A percentile compares a stretch with the other conserved stretches of the same genome.
Conservation (phyloP, 1,140 invertebrate species). For the Hesperophylax magnus region DNA sequence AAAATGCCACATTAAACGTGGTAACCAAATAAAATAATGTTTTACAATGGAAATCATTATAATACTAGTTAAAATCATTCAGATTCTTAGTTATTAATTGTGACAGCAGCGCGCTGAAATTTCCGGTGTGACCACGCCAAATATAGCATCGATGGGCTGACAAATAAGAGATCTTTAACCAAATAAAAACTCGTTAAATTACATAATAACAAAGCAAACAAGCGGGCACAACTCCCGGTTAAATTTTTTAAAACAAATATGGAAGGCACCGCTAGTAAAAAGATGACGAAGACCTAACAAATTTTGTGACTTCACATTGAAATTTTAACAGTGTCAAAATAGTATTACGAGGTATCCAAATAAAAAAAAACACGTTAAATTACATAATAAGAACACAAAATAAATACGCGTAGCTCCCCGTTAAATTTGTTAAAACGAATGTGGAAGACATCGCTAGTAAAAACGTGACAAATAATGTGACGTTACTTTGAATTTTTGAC, state of each 20-base stretch:
- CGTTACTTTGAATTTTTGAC: not conserved
- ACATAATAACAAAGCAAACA: not conserved
- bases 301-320: not conserved
- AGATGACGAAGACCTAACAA: too few relatives aligned
- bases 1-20: too few relatives aligned
- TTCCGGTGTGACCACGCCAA: not conserved
- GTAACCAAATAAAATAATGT: too few relatives aligned
- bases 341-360: too few relatives aligned
- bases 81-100: too few relatives aligned
- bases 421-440: too few relatives aligned
- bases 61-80: too few relatives aligned
- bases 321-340: not conserved
- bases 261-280: not conserved
- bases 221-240: too few relatives aligned
- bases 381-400: not conserved
- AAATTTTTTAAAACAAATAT: too few relatives aligned
- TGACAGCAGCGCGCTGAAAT: not conserved
- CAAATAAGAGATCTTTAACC: too few relatives aligned
- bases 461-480: not conserved
- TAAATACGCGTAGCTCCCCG: not conserved
- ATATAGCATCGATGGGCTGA: not conserved
- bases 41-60: too few relatives aligned
- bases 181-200: not conserved
- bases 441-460: not conserved
- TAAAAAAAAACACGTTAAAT: not conserved